Evolutionary conservation across 1,140 invertebrate genomes (phyloP).

Genomic region (Drosophila pseudoobscura): DNA sequence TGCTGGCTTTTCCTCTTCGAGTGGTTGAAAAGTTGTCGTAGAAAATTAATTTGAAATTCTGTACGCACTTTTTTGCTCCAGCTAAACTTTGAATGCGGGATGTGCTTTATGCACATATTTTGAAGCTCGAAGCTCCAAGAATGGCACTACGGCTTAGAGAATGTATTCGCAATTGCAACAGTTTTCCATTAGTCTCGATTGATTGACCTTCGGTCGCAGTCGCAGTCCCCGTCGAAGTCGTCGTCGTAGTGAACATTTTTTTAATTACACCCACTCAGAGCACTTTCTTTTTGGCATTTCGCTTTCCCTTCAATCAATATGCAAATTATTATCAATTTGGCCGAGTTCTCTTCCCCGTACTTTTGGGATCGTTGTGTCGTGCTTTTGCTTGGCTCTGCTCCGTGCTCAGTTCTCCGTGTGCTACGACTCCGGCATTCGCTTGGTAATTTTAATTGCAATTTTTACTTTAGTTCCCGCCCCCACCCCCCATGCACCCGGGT

Average conservation of each 20-base stretch:
- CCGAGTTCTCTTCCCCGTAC: neutral
- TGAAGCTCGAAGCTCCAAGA: neutral
- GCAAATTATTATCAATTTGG: constrained; percentile 79
- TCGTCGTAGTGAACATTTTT: constrained; percentile 18
- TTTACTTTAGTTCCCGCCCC: constrained; percentile 22
- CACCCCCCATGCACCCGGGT: neutral
- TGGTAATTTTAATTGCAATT: constrained; percentile 78
- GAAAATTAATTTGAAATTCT: constrained; percentile 71
- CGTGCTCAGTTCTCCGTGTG: neutral
- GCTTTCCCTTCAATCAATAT: constrained; percentile 58
- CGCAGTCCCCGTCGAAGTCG: neutral
- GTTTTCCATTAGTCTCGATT: constrained; percentile 55
- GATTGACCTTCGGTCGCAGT: constrained; percentile 52
- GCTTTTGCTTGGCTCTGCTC: constrained; percentile 16
- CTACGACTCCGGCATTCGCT: constrained; percentile 22
- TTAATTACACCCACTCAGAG: constrained; percentile 53
- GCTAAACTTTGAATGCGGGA: neutral
- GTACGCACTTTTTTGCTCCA: constrained; percentile 31
- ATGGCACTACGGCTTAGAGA: constrained; percentile 17
- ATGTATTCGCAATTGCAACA: constrained; percentile 12
- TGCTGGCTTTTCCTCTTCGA: constrained; percentile 6
- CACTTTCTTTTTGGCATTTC: constrained; percentile 25
- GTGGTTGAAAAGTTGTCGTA: constrained; percentile 47
- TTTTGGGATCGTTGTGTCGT: neutral
- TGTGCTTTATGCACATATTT: constrained; percentile 11